Percentiles rank a stretch among this genome's conserved stretches.
phyloP scores from a whole-genome alignment of 2,888 invertebrate genomes.

The Vannuccia rotundouncinata region DNA sequence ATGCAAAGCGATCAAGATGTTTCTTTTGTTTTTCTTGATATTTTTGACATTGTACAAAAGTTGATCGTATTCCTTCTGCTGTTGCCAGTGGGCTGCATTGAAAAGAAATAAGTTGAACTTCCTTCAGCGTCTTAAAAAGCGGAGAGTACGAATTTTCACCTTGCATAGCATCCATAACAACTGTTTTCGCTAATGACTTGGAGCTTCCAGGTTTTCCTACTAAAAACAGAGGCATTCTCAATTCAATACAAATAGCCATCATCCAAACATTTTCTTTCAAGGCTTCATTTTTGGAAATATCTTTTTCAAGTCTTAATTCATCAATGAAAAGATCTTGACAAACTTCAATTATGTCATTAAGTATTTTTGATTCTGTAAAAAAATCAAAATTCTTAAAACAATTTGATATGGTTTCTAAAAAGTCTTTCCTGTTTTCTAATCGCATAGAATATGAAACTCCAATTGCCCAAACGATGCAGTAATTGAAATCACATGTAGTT shows the following conservation, averaged over 20 bases:
- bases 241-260: conserved; percentile 54
- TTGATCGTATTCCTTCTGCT: conserved; percentile 49
- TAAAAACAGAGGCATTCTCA: conserved; percentile 52
- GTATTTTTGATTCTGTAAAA: background rate
- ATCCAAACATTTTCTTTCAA: conserved; percentile 54
- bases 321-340: conserved; percentile 50
- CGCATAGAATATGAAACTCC: background rate
- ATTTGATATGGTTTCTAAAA: background rate
- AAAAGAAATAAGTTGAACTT: conserved; percentile 52
- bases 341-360: conserved; percentile 40
- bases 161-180: conserved; percentile 52
- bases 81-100: conserved; percentile 52
- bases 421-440: background rate
- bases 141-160: conserved; percentile 46
- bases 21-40: conserved; percentile 44
- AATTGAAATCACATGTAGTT: background rate
- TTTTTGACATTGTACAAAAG: conserved; percentile 49
- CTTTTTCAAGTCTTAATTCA: conserved; percentile 45
- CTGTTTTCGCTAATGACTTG: conserved; percentile 53
- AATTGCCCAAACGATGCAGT: conserved; percentile 4
- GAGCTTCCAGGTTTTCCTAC: conserved; percentile 55
- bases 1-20: conserved; percentile 45
- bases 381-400: background rate
- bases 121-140: conserved; percentile 48
- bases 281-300: conserved; percentile 51